phyloP scores from a whole-genome alignment of 2,113 vertebrate species.

The Terrapene triunguis region DNA sequence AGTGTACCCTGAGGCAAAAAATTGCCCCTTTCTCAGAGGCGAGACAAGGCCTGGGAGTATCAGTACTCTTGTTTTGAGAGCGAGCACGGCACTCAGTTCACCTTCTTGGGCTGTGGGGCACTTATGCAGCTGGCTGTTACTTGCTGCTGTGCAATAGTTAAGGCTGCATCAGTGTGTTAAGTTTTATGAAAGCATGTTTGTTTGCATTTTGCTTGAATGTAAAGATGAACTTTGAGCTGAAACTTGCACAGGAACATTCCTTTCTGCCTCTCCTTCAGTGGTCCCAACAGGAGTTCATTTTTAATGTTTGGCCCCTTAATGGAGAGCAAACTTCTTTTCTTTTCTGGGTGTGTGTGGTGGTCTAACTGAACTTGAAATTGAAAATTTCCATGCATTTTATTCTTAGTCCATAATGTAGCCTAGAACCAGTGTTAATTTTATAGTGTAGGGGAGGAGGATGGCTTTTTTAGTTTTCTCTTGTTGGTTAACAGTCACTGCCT shows the following conservation, averaged over 20 bases:
- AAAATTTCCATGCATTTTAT: not conserved
- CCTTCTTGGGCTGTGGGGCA: constrained; percentile 13
- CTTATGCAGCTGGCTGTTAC: constrained; percentile 53
- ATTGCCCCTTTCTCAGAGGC: not conserved
- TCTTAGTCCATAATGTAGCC: not conserved
- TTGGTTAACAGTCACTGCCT: no score
- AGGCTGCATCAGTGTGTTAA: not conserved
- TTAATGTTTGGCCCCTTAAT: not conserved
- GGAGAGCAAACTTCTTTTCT: not conserved
- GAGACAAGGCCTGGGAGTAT: not conserved
- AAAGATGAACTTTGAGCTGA: not conserved
- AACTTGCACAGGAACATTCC: not conserved
- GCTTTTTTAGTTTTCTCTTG: not conserved
- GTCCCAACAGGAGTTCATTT: not conserved
- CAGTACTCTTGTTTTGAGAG: not conserved
- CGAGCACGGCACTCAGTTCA: constrained; percentile 39
- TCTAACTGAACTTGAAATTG: not conserved
- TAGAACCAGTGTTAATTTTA: not conserved
- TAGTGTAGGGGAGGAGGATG: not conserved
- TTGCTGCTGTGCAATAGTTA: constrained; percentile 54
- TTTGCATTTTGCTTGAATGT: not conserved
- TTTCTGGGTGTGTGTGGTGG: not conserved
- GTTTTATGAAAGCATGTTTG: not conserved
- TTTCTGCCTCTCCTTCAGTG: not conserved
- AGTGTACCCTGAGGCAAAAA: not conserved